Conservation (phyloP, 2,888 invertebrate species). For the Ochropleura leucogaster region DNA sequence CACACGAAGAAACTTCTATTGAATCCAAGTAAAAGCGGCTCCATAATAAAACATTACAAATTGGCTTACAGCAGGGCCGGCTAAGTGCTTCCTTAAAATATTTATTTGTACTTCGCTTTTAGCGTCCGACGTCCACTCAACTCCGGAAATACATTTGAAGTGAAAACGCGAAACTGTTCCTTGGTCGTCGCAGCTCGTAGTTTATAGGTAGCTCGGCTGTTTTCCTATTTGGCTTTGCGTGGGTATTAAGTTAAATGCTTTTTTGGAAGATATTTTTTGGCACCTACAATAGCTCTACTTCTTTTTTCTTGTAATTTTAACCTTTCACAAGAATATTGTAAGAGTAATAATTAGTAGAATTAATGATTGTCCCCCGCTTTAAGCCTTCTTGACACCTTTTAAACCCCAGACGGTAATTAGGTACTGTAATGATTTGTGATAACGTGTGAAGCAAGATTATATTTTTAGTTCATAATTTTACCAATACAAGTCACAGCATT, state of each 20-base stretch:
- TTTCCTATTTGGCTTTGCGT: constrained; percentile 8
- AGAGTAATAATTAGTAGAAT: too few relatives aligned
- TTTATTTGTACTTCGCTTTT: constrained; percentile 76
- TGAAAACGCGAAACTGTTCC: constrained; percentile 54
- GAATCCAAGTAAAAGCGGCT: constrained; percentile 51
- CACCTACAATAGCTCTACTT: not conserved
- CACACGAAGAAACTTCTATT: constrained; percentile 55
- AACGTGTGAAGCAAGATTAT: too few relatives aligned
- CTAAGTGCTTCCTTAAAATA: constrained; percentile 73
- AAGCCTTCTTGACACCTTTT: not conserved
- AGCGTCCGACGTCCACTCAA: constrained; percentile 73
- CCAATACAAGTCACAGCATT: too few relatives aligned
- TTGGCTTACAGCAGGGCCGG: constrained; percentile 66
- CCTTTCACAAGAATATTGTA: not conserved
- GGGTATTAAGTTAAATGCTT: not conserved
- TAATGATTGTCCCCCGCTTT: not conserved
- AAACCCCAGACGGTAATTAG: not conserved
- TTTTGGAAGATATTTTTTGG: not conserved
- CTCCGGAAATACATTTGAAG: constrained; percentile 68
- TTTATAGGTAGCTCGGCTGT: constrained; percentile 19
- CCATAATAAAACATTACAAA: constrained; percentile 67
- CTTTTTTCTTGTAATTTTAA: not conserved
- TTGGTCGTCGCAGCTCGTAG: constrained; percentile 32
- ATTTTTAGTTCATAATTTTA: too few relatives aligned
- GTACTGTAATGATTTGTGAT: too few relatives aligned